phyloP scores from a whole-genome alignment of 2,113 vertebrate genomes.

The human (Homo sapiens) region GRCh38 chr2:200530001-200530500 shows the following conservation, averaged over 20 bases:
- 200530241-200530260: background rate
- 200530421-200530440: background rate
- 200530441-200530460: background rate
- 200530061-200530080: background rate
- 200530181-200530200: background rate
- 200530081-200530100: background rate
- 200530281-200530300: background rate
- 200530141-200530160: background rate
- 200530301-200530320: background rate
- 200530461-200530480: background rate
- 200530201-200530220: background rate
- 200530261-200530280: background rate
- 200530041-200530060: background rate
- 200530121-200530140: background rate
- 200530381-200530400: background rate
- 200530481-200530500: background rate
- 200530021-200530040: background rate
- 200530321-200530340: background rate
- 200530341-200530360: background rate
- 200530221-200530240: background rate
- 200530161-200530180: background rate
- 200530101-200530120: background rate
- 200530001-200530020: background rate
- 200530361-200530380: background rate
- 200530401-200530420: background rate